phyloP scores from a whole-genome alignment of 2,797 vertebrate genomes.

The Coreius guichenoti region DNA sequence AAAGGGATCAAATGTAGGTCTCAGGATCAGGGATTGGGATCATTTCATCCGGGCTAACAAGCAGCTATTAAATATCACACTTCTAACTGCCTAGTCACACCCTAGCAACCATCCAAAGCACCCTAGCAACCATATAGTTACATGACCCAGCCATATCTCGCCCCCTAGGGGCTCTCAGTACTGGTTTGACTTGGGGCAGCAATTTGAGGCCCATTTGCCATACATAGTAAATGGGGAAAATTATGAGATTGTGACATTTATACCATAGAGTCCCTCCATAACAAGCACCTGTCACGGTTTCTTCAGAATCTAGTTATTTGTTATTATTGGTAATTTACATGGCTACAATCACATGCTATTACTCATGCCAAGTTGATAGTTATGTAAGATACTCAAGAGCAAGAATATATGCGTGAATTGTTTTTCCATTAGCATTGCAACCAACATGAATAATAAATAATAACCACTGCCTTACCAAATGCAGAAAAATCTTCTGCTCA shows the following conservation, averaged over 20 bases:
- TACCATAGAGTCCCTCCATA: background rate
- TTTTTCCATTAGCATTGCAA: slow-evolving; percentile 10
- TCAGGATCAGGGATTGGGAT: background rate
- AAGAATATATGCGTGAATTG: slow-evolving; percentile 20
- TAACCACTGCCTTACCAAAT: slow-evolving; percentile 1
- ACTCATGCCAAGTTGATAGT: background rate
- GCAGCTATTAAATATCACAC: background rate
- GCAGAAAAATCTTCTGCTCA: background rate
- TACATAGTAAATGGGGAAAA: background rate
- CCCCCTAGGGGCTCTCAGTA: background rate
- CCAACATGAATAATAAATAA: slow-evolving; percentile 17
- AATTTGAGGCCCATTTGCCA: background rate
- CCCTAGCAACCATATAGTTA: background rate
- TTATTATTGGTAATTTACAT: background rate
- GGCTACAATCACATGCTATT: background rate
- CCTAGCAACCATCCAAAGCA: background rate
- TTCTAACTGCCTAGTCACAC: background rate
- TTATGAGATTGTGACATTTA: background rate
- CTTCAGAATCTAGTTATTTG: slow-evolving; percentile 16
- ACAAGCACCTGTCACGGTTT: background rate
- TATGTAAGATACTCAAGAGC: background rate
- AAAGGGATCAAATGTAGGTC: background rate
- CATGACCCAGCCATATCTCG: background rate
- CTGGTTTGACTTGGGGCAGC: background rate
- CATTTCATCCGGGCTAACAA: background rate